Conservation (phyloP, 2,113 vertebrate genomes). For the Xenotilapia flavipinnis region DNA sequence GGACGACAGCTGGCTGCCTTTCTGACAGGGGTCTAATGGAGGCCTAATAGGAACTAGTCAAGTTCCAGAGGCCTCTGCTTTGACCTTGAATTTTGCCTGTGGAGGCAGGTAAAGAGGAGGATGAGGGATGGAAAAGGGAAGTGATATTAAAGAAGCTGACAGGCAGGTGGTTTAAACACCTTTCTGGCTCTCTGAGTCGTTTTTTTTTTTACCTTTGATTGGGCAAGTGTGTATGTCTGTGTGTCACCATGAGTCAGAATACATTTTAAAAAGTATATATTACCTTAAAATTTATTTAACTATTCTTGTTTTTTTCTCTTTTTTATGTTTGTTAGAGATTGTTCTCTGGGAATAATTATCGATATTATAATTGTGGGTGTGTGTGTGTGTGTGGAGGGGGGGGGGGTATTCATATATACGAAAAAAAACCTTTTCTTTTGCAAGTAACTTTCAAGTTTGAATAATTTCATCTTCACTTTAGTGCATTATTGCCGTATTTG, state of each 20-base stretch:
- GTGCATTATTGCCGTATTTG: not conserved
- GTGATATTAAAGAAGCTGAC: not conserved
- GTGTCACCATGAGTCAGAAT: not conserved
- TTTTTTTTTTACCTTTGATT: not conserved
- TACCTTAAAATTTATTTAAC: not conserved
- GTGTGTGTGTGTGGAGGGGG: rapidly evolving
- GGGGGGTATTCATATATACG: rapidly evolving
- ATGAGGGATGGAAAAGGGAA: not conserved
- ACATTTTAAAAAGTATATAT: not conserved
- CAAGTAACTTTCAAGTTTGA: not conserved
- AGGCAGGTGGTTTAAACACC: not conserved
- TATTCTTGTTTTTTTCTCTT: not conserved
- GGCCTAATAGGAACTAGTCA: constrained; percentile 38
- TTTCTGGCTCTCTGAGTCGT: not conserved
- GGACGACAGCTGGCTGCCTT: constrained; percentile 33
- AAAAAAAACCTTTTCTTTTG: rapidly evolving
- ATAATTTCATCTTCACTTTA: not conserved
- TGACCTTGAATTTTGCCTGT: constrained; percentile 38
- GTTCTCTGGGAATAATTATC: not conserved
- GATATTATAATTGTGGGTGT: not conserved
- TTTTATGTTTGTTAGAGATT: not conserved
- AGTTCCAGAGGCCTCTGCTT: constrained; percentile 13
- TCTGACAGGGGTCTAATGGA: constrained; percentile 51
- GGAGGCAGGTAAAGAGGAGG: constrained; percentile 8
- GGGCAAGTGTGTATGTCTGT: not conserved